These are phyloP conservation scores for Drosophila suzukii DNA, from an alignment of 1,140 invertebrate genomes.

Conservation along the genomic window DNA sequence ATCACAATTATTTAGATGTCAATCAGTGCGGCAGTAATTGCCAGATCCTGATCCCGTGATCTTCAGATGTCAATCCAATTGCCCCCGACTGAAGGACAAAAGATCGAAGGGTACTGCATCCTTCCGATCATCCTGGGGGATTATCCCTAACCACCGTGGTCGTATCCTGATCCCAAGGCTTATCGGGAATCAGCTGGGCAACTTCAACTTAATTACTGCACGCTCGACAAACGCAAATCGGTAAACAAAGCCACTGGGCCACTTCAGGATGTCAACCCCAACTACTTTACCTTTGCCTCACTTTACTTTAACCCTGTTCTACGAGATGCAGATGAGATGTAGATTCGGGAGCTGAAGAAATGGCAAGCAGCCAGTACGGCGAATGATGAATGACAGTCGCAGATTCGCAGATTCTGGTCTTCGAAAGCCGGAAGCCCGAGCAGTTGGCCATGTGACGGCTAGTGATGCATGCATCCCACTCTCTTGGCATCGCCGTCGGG, in stretches of 20 bases:
- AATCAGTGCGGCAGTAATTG: background rate
- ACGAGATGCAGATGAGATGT: constrained; percentile 4
- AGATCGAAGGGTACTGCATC: background rate
- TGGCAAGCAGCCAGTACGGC: constrained; percentile 25
- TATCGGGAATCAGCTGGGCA: constrained; percentile 64
- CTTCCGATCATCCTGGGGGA: constrained; percentile 8
- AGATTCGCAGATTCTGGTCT: constrained; percentile 5
- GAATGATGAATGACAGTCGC: constrained; percentile 43
- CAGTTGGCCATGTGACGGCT: constrained; percentile 59
- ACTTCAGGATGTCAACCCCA: constrained; percentile 72
- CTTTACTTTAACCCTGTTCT: background rate
- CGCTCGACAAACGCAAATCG: constrained; percentile 49
- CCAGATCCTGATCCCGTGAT: background rate
- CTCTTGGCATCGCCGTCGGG: background rate
- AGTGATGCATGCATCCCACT: constrained; percentile 71
- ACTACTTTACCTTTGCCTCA: background rate
- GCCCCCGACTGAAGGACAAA: constrained; percentile 5
- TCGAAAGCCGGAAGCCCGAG: constrained; percentile 54
- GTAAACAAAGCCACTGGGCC: constrained; percentile 38
- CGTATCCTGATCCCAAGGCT: constrained; percentile 29
- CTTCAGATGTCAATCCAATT: constrained; percentile 30
- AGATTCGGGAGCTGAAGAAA: constrained; percentile 19
- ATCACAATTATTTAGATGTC: background rate
- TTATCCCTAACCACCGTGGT: constrained; percentile 19
- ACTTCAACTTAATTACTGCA: constrained; percentile 71